phyloP scores from a whole-genome alignment of 1,140 invertebrate genomes.

The Dinoponera quadriceps region DNA sequence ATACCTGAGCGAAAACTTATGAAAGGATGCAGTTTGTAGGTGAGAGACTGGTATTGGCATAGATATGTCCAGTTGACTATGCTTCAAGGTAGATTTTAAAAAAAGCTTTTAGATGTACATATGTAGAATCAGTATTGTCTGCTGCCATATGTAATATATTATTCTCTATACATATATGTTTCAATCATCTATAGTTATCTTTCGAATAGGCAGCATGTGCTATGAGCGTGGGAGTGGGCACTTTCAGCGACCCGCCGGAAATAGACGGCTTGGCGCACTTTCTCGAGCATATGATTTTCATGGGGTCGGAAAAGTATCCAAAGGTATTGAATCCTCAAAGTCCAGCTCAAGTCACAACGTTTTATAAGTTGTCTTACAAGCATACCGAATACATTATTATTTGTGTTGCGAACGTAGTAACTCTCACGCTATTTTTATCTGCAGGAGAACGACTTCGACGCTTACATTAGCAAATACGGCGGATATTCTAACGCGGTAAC shows the following conservation, averaged over 20 bases:
- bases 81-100: not conserved
- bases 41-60: not conserved
- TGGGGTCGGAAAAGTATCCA: constrained; percentile 95
- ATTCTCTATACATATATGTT: not conserved
- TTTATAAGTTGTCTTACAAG: too few species aligned
- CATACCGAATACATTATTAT: too few species aligned
- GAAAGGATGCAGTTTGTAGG: too few species aligned
- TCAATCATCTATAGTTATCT: too few species aligned
- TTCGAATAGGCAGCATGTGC: constrained; percentile 89
- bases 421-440: not conserved
- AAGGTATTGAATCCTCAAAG: constrained; percentile 78
- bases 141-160: constrained; percentile 6
- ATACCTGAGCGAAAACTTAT: too few species aligned
- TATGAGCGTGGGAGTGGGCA: constrained; percentile 90
- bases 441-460: constrained; percentile 93
- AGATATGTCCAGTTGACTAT: too few species aligned
- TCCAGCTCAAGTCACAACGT: not conserved
- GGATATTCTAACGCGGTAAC: constrained; percentile 94
- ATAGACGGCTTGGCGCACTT: constrained; percentile 97
- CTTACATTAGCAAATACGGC: constrained; percentile 92
- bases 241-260: constrained; percentile 90
- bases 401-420: not conserved
- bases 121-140: not conserved
- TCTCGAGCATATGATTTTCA: constrained; percentile 98
- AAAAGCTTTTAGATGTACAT: not conserved